Evolutionary conservation across 2,888 invertebrate species (phyloP).

Genomic region (Colletes collaris): DNA sequence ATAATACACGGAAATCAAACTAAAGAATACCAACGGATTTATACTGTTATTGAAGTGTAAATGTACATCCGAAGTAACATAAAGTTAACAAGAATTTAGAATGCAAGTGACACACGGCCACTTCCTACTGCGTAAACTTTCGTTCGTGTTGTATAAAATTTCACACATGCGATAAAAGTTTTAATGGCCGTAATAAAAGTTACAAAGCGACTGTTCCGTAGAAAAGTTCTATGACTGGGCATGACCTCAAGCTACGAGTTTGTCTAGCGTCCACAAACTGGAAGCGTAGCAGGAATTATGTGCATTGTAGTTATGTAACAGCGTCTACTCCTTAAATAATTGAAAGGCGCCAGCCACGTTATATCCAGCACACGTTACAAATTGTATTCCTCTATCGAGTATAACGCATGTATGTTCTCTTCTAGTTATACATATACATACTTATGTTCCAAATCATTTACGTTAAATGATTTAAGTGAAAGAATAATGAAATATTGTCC

Average conservation of each 20-base stretch:
- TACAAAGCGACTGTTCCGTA: slow-evolving; percentile 21
- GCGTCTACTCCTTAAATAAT: slow-evolving; percentile 34
- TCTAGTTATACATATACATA: background rate
- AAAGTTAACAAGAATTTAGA: background rate
- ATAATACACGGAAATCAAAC: background rate
- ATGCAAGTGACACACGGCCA: background rate
- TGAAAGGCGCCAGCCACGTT: slow-evolving; percentile 19
- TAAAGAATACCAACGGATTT: too few species aligned
- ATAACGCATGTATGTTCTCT: background rate
- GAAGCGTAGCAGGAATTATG: slow-evolving; percentile 34
- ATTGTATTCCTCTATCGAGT: slow-evolving; percentile 24
- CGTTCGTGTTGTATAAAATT: slow-evolving; percentile 27
- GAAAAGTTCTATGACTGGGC: slow-evolving; percentile 43
- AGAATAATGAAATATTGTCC: background rate
- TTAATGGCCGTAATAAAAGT: slow-evolving; percentile 43
- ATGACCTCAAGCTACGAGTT: slow-evolving; percentile 37
- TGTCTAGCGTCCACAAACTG: slow-evolving; percentile 39
- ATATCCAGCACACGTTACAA: slow-evolving; percentile 10
- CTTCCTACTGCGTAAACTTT: slow-evolving; percentile 6
- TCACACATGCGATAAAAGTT: slow-evolving; percentile 21
- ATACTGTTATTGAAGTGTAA: background rate
- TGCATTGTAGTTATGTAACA: slow-evolving; percentile 33
- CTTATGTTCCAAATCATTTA: background rate
- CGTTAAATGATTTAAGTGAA: background rate
- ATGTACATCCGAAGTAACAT: background rate